Evolutionary conservation across 2,888 invertebrate species (phyloP).

Genomic region (Atethmia centrago): DNA sequence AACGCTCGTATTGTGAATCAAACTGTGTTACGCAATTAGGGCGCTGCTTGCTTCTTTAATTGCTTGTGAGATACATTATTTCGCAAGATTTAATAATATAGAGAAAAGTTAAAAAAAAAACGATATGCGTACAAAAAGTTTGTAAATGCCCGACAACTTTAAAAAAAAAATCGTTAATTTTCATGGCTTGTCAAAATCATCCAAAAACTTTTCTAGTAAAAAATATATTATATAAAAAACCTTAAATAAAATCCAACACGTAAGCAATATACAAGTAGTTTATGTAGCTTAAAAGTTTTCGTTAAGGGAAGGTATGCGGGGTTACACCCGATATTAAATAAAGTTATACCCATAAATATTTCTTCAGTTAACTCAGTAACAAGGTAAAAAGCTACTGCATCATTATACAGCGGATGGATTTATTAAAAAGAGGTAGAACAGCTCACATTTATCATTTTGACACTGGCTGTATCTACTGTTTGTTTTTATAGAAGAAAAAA

Average conservation of each 20-base stretch:
- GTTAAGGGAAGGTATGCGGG: conserved; percentile 71
- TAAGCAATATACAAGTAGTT: conserved; percentile 68
- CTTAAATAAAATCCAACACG: conserved; percentile 40
- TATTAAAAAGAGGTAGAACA: conserved; percentile 61
- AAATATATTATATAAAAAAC: too few relatives aligned
- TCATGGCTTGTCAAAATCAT: background rate
- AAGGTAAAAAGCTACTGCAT: conserved; percentile 76
- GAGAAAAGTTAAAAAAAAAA: background rate
- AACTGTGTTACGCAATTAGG: too few relatives aligned
- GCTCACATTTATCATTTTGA: conserved; percentile 62
- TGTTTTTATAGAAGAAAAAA: background rate
- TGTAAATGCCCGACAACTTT: background rate
- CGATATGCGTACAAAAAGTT: too few relatives aligned
- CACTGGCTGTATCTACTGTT: conserved; percentile 21
- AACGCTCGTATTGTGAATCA: too few relatives aligned
- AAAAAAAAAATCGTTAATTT: background rate
- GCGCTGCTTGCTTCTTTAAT: too few relatives aligned
- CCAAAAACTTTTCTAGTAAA: background rate
- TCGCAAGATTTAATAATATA: too few relatives aligned
- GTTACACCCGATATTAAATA: conserved; percentile 87
- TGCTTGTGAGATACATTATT: too few relatives aligned
- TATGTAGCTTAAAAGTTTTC: conserved; percentile 85
- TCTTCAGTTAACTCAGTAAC: conserved; percentile 87
- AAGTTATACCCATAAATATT: conserved; percentile 90
- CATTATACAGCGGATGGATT: conserved; percentile 66